Evolutionary conservation across 2,888 invertebrate species (phyloP).

Genomic region (Melinopterus prodromus): DNA sequence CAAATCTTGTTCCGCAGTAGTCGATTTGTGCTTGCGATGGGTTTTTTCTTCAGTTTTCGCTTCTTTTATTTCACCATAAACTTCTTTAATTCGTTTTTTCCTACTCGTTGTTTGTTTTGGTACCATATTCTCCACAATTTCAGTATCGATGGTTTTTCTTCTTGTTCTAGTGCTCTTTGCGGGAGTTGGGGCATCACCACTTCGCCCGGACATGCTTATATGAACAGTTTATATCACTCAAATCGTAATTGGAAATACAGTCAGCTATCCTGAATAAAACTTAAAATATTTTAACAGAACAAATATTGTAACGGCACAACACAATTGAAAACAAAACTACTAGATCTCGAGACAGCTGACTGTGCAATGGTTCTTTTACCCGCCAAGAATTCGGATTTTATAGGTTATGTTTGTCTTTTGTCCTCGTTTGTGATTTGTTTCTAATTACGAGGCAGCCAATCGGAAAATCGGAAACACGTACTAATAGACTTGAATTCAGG

Average conservation of each 20-base stretch:
- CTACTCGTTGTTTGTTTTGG: neutral
- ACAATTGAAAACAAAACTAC: neutral
- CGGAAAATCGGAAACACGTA: neutral
- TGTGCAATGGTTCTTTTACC: neutral
- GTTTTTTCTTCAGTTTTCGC: neutral
- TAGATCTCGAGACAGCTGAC: neutral
- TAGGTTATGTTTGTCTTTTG: neutral
- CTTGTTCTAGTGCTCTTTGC: neutral
- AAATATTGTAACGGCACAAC: neutral
- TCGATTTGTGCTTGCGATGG: constrained; percentile 15
- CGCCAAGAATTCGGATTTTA: neutral
- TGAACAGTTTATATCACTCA: neutral
- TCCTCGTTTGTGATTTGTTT: neutral
- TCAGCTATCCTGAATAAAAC: neutral
- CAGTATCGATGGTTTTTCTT: neutral
- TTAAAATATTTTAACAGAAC: neutral
- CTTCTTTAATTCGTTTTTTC: neutral
- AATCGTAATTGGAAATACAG: neutral
- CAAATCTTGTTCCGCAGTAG: constrained; percentile 20
- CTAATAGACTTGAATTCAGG: neutral
- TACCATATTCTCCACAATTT: neutral
- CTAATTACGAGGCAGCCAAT: neutral
- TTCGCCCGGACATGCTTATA: neutral
- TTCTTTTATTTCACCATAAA: neutral
- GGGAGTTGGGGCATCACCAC: neutral